phyloP scores from a whole-genome alignment of 2,113 vertebrate species.

The Scalopus aquaticus region DNA sequence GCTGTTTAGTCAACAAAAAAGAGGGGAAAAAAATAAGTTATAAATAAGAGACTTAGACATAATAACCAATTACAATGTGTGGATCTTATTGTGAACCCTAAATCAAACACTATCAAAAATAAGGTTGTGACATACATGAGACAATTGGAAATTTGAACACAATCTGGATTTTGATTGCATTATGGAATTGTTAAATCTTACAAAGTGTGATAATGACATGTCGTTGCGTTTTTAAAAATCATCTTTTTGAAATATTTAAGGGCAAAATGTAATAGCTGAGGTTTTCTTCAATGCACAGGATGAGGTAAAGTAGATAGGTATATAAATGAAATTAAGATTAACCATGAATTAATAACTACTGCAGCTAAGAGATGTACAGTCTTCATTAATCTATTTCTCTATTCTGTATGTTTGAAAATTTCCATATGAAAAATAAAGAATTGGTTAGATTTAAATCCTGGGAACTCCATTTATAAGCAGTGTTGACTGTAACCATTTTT shows the following conservation, averaged over 20 bases:
- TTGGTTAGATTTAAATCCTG: slow-evolving; percentile 28
- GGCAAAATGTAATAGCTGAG: background rate
- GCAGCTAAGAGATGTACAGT: background rate
- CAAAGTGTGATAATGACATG: background rate
- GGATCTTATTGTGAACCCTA: background rate
- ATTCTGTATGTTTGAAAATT: background rate
- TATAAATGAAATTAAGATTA: slow-evolving; percentile 3
- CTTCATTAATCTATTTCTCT: slow-evolving; percentile 36
- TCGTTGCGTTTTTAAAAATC: background rate
- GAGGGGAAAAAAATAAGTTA: background rate
- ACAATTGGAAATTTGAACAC: slow-evolving; percentile 2
- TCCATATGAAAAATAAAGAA: slow-evolving; percentile 32
- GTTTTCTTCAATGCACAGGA: slow-evolving; percentile 29
- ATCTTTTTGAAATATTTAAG: slow-evolving; percentile 24
- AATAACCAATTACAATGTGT: slow-evolving; percentile 17
- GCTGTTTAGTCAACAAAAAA: slow-evolving; percentile 27
- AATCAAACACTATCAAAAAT: slow-evolving; percentile 34
- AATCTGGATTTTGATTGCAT: slow-evolving; percentile 15
- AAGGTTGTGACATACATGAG: background rate
- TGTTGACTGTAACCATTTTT: background rate
- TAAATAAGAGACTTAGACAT: background rate
- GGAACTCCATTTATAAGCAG: background rate
- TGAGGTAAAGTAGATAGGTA: background rate
- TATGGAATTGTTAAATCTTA: slow-evolving; percentile 7
- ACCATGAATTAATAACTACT: background rate